Evolutionary conservation across 2,113 vertebrate genomes (phyloP).

Genomic region (Mesembrinibis cayennensis): DNA sequence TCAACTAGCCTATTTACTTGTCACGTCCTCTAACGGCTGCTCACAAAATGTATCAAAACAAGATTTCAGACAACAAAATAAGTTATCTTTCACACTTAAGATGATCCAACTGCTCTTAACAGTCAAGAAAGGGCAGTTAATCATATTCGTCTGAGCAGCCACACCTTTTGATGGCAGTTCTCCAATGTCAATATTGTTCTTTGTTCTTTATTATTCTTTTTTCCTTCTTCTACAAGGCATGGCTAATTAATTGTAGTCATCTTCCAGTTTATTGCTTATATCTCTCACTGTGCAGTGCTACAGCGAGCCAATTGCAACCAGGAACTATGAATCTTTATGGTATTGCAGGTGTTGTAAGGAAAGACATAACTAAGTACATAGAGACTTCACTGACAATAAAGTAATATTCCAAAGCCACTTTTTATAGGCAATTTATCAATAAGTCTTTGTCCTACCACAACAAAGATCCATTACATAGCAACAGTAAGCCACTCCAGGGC

Average conservation of each 20-base stretch:
- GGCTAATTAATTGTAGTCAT: neutral
- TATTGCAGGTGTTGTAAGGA: neutral
- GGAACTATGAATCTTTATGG: neutral
- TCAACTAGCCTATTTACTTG: neutral
- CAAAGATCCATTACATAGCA: conserved; percentile 11
- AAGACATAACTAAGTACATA: neutral
- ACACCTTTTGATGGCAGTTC: neutral
- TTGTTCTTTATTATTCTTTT: neutral
- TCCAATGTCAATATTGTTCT: neutral
- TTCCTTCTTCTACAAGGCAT: neutral
- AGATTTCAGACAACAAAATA: neutral
- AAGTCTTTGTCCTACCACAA: conserved; percentile 33
- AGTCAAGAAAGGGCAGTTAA: neutral
- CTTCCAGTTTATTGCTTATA: neutral
- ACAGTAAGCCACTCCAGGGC: neutral
- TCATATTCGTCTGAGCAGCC: neutral
- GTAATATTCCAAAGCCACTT: conserved; percentile 22
- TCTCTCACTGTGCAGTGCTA: neutral
- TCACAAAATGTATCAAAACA: accelerated
- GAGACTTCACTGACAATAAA: conserved; percentile 33
- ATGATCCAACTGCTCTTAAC: neutral
- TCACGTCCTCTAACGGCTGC: neutral
- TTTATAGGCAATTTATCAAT: conserved; percentile 41
- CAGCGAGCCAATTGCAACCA: neutral
- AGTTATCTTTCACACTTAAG: neutral